Evolutionary conservation across 2,113 vertebrate genomes (phyloP), one percentile per base, ranked within the genome.

Genomic region (Eulemur rufifrons): DNA sequence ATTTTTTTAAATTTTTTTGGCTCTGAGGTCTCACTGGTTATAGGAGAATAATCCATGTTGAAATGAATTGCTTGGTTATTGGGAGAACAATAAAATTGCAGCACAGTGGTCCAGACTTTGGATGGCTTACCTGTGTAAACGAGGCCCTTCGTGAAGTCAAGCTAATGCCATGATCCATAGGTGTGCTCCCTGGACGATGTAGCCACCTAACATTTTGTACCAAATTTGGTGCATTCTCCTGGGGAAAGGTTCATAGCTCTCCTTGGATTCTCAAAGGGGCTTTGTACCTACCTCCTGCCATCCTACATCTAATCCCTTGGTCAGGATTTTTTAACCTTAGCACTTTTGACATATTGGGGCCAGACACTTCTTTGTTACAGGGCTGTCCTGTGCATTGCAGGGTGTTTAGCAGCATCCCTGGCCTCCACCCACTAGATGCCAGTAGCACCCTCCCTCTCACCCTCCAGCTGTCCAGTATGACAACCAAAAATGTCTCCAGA

Each of bases 291-390:
- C 34, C 27, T 34, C 27, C 39, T 17, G 5, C 21, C 10, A 0
- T 8, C 63, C 27, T 89, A 21, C 64, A 6, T n/a, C 45, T 6
- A 66, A 29, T 56, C 9, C 37, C 37, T 29, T 20, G 42, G n/a
- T 39, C n/a, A 34, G 37, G 5, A 10, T 54, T 64, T 85, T 50
- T 76, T 23, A 10, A 8, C 37, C 17, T 8, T 8, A 9, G 7
- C n/a, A 45, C 27, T 20, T 23, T 1, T 50, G 45, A 59, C 5
- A 3, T 27, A 5, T 4, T n/a, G 4, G 45, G 39, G 21, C 14
- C 17, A n/a, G n/a, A 0, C 6, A 11, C 10, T 8, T 17, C 61
- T 56, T 11, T 45, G 52, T 10, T 1, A 23, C 0, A 15, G 15
- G 63, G 56, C 13, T 34, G 10, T 7, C 63, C n/a, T 29, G 54